A percentile compares a stretch with the other conserved stretches of the same genome.
Conservation (phyloP, 2,113 vertebrate genomes). For the Ictalurus furcatus region DNA sequence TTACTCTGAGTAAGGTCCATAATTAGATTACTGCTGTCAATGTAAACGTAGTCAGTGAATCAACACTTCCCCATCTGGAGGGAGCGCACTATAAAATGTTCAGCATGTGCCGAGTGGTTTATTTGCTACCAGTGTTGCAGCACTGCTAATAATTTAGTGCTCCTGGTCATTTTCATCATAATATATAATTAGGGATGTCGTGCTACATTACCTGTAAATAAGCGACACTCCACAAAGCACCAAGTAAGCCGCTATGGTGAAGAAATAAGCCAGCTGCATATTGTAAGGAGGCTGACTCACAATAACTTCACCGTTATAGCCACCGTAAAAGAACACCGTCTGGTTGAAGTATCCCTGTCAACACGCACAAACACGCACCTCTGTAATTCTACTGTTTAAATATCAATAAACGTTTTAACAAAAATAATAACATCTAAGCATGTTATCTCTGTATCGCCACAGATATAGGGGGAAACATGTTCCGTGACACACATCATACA, state of each 20-base stretch:
- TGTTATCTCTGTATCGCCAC: neutral
- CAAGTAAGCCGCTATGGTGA: slow-evolving; percentile 84
- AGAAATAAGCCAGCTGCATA: slow-evolving; percentile 93
- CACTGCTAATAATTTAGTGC: neutral
- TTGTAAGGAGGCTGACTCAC: slow-evolving; percentile 71
- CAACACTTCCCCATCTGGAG: neutral
- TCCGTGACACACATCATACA: neutral
- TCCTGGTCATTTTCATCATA: neutral
- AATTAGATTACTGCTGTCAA: too few relatives aligned
- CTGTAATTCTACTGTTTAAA: neutral
- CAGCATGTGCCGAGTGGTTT: neutral
- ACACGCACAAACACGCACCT: slow-evolving; percentile 4
- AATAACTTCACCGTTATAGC: slow-evolving; percentile 76
- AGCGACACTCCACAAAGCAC: slow-evolving; percentile 82
- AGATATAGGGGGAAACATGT: neutral
- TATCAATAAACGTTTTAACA: too few relatives aligned
- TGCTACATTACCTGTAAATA: slow-evolving; percentile 79
- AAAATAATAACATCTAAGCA: neutral
- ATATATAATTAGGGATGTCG: neutral
- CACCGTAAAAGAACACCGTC: slow-evolving; percentile 87
- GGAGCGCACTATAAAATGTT: neutral
- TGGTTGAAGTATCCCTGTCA: slow-evolving; percentile 73
- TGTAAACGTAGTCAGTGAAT: neutral
- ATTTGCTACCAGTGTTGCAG: neutral
- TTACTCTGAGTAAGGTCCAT: too few relatives aligned